Evolutionary conservation across 2,113 vertebrate species (phyloP).

Genomic region (Aramus guarauna): DNA sequence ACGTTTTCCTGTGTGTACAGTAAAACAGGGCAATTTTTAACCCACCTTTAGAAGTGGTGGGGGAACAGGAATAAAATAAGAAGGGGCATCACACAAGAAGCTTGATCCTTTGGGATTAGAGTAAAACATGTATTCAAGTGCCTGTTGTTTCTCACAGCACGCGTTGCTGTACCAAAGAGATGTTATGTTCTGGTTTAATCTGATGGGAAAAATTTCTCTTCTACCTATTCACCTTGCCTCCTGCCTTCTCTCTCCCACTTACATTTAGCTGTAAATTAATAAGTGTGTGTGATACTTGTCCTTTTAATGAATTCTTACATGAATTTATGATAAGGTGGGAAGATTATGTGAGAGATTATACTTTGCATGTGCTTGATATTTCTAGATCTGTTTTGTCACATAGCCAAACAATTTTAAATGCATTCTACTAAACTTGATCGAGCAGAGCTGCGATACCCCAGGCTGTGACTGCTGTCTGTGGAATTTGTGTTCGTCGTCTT

Average conservation of each 20-base stretch:
- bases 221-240: background rate
- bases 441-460: background rate
- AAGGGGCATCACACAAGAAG: background rate
- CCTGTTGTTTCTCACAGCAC: background rate
- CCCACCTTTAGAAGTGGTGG: background rate
- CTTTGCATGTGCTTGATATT: background rate
- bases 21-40: background rate
- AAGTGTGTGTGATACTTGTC: background rate
- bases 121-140: background rate
- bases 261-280: background rate
- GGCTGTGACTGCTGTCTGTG: background rate
- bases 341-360: background rate
- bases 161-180: background rate
- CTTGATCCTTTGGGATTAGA: background rate
- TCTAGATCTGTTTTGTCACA: background rate
- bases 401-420: background rate
- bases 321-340: background rate
- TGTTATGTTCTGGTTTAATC: background rate
- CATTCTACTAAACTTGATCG: background rate
- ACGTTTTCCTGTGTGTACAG: background rate
- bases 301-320: background rate
- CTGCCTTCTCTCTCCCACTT: background rate
- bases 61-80: background rate
- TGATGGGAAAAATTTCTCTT: background rate
- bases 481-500: background rate